These are phyloP conservation scores for Schizaphis graminum DNA, from an alignment of 2,888 invertebrate genomes.

Conservation along the genomic window DNA sequence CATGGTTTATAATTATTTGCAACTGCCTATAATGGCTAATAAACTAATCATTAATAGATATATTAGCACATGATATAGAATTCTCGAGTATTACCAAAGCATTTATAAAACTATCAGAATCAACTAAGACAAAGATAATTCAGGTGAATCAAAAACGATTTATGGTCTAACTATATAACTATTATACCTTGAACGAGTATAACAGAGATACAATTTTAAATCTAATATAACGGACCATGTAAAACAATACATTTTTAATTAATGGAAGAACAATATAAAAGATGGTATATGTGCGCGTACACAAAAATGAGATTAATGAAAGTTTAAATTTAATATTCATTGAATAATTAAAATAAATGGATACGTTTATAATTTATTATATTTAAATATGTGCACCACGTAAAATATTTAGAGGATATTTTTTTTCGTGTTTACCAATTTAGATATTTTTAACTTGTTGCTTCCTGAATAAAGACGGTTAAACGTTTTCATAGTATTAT, in stretches of 20 bases:
- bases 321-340: slow-evolving; percentile 56
- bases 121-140: background rate
- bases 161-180: background rate
- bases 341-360: slow-evolving; percentile 55
- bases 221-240: slow-evolving; percentile 25
- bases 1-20: background rate
- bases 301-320: slow-evolving; percentile 56
- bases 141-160: background rate
- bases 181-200: background rate
- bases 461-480: slow-evolving; percentile 28
- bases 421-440: slow-evolving; percentile 25
- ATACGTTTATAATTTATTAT: slow-evolving; percentile 48
- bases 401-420: background rate
- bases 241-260: slow-evolving; percentile 46
- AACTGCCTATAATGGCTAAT: background rate
- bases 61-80: background rate
- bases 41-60: background rate
- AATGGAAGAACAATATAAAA: slow-evolving; percentile 34
- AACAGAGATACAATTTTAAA: slow-evolving; percentile 7
- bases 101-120: background rate
- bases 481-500: slow-evolving; percentile 21
- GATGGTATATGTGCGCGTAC: background rate
- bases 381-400: slow-evolving; percentile 32
- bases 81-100: background rate
- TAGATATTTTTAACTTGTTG: background rate